Conservation (phyloP, 2,113 vertebrate genomes). For the Tragulus kanchil region DNA sequence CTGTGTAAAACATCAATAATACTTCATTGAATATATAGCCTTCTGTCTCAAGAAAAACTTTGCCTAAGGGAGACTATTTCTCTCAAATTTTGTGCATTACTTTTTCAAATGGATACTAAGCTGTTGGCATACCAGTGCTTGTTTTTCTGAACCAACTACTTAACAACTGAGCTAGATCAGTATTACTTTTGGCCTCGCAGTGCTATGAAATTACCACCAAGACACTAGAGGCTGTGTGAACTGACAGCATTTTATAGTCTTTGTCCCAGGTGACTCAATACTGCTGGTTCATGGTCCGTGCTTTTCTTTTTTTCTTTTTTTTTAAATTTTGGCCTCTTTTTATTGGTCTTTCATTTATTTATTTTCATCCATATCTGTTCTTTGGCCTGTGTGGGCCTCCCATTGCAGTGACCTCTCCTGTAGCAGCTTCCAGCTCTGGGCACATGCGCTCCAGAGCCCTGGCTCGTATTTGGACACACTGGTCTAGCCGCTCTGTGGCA, state of each 20-base stretch:
- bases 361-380: too few species aligned
- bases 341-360: too few species aligned
- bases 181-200: neutral
- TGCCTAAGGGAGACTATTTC: too few species aligned
- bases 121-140: slow-evolving; percentile 1
- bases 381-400: too few species aligned
- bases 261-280: neutral
- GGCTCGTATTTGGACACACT: too few species aligned
- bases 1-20: neutral
- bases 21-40: neutral
- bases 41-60: neutral
- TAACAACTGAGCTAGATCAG: neutral
- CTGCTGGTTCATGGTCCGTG: neutral
- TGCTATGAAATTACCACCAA: neutral
- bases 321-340: too few species aligned
- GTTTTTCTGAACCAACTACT: neutral
- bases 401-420: too few species aligned
- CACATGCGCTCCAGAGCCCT: too few species aligned
- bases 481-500: too few species aligned
- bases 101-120: slow-evolving; percentile 51
- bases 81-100: neutral
- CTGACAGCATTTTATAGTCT: neutral
- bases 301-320: too few species aligned
- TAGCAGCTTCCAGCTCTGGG: too few species aligned
- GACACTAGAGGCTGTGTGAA: neutral